Evolutionary conservation across 2,888 invertebrate genomes (phyloP), one percentile per base, ranked within the genome.

Genomic region (Melinaea menophilus): DNA sequence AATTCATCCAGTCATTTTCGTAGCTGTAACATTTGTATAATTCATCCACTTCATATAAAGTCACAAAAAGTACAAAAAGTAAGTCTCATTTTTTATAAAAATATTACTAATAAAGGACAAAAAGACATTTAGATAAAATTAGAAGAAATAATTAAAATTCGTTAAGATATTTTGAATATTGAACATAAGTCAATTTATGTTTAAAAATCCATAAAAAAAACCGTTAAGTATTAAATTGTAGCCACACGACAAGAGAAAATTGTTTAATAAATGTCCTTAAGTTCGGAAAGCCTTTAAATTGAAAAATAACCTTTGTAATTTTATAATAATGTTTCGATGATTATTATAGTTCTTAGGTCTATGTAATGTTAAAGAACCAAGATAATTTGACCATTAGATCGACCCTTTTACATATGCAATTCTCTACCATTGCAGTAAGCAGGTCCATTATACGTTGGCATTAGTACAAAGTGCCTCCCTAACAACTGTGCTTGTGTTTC

Each of bases 1-100:
- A 78, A 75, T 81, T 80, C 74, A 76, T 74, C 71, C 71, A 70
- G 70, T 72, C 75, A 76, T 73, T 75, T 77, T 79, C 31, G 22
- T 51, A 51, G 51, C 31, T 5, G 51, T 75, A 73, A 76, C 65
- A 62, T 22, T 11, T 51, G 31, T n/a, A 51, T 31, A 51, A 51
- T 31, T 51, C 31, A 51, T 31, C 22, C 51, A 31, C 11, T 51
- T 51, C 11, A 31, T 51, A 51, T 12, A n/a, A 31, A 4, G 31
- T 51, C 9, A 51, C 22, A 51, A 31, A 9, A 31, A 31, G 9
- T 51, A 51, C 22, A 51, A 31, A 9, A 31, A 31, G 9, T 51
- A 51, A 51, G 22, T 51, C 51, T 3, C 3, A 7, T 51, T 31
- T 5, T 7, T 31, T 31, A 51, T 7, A 11, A n/a, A 31, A 11